Conservation (phyloP, 2,113 vertebrate species). For the Odocoileus virginianus region DNA sequence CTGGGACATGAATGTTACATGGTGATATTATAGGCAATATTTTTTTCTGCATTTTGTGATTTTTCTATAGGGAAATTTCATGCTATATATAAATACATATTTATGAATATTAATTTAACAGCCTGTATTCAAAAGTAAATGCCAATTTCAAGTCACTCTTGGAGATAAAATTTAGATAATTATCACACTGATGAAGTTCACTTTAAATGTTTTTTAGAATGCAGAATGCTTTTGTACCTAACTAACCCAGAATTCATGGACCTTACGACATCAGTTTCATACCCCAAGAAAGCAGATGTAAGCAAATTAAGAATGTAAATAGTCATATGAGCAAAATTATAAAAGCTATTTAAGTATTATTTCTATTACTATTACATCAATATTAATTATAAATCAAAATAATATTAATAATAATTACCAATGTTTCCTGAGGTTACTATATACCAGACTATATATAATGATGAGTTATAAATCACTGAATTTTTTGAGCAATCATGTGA, state of each 20-base stretch:
- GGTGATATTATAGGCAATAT: not conserved
- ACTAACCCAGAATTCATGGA: not conserved
- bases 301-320: not conserved
- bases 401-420: not conserved
- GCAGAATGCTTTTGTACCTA: not conserved
- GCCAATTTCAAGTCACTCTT: not conserved
- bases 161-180: not conserved
- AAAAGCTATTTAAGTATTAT: not conserved
- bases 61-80: not conserved
- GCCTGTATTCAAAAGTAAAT: not conserved
- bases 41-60: not conserved
- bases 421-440: not conserved
- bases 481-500: not conserved
- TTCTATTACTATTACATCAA: not conserved
- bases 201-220: not conserved
- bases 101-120: not conserved
- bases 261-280: not conserved
- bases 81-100: not conserved
- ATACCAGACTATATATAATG: not conserved
- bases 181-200: not conserved
- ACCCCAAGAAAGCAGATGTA: not conserved
- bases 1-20: not conserved
- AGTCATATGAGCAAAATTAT: not conserved
- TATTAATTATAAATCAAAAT: not conserved
- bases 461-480: not conserved